Evolutionary conservation across 2,113 vertebrate genomes (phyloP).

Genomic region (Elanoides forficatus): DNA sequence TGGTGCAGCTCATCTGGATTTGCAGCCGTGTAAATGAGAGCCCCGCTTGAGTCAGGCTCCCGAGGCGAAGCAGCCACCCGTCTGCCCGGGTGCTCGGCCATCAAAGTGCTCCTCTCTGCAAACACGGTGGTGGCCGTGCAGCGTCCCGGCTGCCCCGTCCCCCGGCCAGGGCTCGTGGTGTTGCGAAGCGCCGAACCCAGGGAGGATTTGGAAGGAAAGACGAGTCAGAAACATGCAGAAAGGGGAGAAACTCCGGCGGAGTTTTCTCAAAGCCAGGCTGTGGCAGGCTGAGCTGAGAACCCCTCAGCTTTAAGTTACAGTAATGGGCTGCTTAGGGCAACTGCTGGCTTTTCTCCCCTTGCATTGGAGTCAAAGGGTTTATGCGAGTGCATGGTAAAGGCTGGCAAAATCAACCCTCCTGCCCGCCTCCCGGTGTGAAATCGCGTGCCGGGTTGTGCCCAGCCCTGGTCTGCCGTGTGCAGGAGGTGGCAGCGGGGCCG

Average conservation of each 20-base stretch:
- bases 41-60: constrained; percentile 48
- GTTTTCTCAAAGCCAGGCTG: not conserved
- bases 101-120: not conserved
- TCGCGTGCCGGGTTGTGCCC: fast-evolving
- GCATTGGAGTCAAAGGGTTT: not conserved
- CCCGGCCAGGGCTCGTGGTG: fast-evolving
- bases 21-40: not conserved
- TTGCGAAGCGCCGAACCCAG: fast-evolving
- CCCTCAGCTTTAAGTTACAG: not conserved
- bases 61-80: not conserved
- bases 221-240: not conserved
- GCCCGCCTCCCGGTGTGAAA: not conserved
- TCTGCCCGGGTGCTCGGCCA: not conserved
- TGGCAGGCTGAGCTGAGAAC: not conserved
- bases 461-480: not conserved
- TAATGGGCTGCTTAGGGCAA: too few relatives aligned
- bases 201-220: not conserved
- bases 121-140: not conserved
- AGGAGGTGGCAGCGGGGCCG: not conserved
- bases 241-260: not conserved
- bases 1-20: constrained; percentile 32
- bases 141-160: not conserved
- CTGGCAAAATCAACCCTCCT: not conserved
- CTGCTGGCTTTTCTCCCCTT: not conserved
- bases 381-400: not conserved